Conservation (phyloP, 2,888 invertebrate species). For the Trichopoda pennipes region DNA sequence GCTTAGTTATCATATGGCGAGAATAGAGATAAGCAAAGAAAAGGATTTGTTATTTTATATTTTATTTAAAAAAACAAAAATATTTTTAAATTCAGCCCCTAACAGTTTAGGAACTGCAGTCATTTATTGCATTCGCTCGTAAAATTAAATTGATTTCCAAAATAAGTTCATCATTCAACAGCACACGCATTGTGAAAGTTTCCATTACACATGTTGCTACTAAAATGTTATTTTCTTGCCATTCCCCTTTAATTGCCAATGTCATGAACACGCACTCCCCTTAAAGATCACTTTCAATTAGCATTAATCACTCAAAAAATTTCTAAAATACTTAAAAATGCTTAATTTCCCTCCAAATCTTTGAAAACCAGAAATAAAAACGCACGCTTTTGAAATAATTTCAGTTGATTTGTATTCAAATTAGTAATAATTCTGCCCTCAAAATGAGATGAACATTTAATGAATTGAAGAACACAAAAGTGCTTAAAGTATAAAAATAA, state of each 20-base stretch:
- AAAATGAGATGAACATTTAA: slow-evolving; percentile 35
- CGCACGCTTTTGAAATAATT: slow-evolving; percentile 22
- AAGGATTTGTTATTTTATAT: no score
- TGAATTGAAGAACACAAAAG: slow-evolving; percentile 7
- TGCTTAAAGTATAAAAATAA: slow-evolving; percentile 19
- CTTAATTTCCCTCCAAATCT: slow-evolving; percentile 12
- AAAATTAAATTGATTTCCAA: not conserved
- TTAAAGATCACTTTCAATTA: slow-evolving; percentile 61
- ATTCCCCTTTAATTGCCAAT: slow-evolving; percentile 52
- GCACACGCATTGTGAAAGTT: not conserved
- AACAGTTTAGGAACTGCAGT: not conserved
- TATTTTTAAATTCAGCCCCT: not conserved
- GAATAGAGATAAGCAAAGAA: no score
- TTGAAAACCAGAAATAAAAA: not conserved
- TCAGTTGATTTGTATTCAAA: slow-evolving; percentile 50
- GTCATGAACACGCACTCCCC: slow-evolving; percentile 46
- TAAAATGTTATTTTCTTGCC: slow-evolving; percentile 5
- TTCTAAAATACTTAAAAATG: slow-evolving; percentile 24
- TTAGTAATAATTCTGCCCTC: slow-evolving; percentile 44
- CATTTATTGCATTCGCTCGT: not conserved
- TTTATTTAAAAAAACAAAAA: no score
- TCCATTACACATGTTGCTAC: slow-evolving; percentile 18
- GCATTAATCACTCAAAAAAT: slow-evolving; percentile 64
- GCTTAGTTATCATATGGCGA: no score
- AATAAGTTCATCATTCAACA: slow-evolving; percentile 22